These are phyloP conservation scores for Hypena proboscidalis DNA, from an alignment of 2,888 invertebrate species.

Conservation along the genomic window DNA sequence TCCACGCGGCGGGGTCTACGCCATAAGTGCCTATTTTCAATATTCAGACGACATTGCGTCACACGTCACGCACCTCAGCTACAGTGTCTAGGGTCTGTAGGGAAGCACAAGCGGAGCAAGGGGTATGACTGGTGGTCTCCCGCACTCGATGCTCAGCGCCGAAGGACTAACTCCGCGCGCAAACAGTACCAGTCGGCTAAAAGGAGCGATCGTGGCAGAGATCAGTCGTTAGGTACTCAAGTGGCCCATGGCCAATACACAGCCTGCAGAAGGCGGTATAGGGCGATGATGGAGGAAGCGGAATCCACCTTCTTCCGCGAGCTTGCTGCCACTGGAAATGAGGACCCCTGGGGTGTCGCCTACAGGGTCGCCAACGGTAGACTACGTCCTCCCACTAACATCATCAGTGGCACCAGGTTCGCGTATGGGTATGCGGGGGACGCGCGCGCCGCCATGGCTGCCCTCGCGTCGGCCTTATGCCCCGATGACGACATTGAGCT, in stretches of 20 bases:
- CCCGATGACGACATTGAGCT: conserved; percentile 35
- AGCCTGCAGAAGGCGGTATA: background rate
- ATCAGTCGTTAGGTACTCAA: no score
- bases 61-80: conserved; percentile 23
- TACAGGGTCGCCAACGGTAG: conserved; percentile 34
- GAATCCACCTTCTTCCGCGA: background rate
- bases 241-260: no score
- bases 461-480: no score
- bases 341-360: conserved; percentile 30
- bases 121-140: background rate
- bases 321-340: background rate
- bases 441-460: conserved; percentile 23
- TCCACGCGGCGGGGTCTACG: background rate
- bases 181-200: background rate
- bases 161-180: background rate
- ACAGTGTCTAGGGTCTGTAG: conserved; percentile 7
- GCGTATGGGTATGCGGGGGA: conserved; percentile 6
- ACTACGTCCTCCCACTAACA: conserved; percentile 24
- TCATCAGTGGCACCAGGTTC: conserved; percentile 18
- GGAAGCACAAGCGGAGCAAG: no score
- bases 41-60: background rate
- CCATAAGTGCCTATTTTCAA: conserved; percentile 11
- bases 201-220: background rate
- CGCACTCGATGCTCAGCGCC: background rate
- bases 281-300: background rate